phyloP scores from a whole-genome alignment of 23 tunicate species.

The Halocynthia roretzi region DNA sequence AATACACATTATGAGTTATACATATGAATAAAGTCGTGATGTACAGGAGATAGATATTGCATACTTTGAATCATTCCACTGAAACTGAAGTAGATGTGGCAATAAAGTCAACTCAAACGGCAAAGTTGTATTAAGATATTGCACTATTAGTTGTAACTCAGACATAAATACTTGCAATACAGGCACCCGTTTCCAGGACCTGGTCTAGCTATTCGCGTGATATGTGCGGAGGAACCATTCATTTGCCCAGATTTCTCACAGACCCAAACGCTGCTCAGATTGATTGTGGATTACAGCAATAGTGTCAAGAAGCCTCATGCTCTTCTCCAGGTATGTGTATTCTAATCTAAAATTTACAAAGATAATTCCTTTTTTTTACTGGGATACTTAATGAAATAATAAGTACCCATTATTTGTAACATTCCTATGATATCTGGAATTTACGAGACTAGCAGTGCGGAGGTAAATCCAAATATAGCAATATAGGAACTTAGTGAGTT shows the following conservation, averaged over 20 bases:
- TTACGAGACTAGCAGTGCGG: not conserved
- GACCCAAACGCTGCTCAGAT: conserved; percentile 83
- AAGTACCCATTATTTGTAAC: not conserved
- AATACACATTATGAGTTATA: too few species aligned
- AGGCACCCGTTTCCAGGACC: conserved; percentile 99
- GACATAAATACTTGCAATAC: not conserved
- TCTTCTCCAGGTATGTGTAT: conserved; percentile 54
- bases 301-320: conserved; percentile 84
- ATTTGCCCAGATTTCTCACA: conserved; percentile 77
- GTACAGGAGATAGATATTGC: too few species aligned
- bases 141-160: too few species aligned
- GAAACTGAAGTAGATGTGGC: not conserved
- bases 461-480: not conserved
- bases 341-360: too few species aligned
- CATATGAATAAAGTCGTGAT: too few species aligned
- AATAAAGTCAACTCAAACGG: not conserved
- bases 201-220: conserved; percentile 94
- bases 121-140: too few species aligned
- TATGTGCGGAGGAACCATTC: conserved; percentile 93
- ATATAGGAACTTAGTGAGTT: not conserved
- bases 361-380: too few species aligned
- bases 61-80: too few species aligned
- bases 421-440: not conserved
- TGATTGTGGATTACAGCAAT: conserved; percentile 73
- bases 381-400: too few species aligned